Conservation (phyloP, 1,140 invertebrate species). For the Diabrotica undecimpunctata region DNA sequence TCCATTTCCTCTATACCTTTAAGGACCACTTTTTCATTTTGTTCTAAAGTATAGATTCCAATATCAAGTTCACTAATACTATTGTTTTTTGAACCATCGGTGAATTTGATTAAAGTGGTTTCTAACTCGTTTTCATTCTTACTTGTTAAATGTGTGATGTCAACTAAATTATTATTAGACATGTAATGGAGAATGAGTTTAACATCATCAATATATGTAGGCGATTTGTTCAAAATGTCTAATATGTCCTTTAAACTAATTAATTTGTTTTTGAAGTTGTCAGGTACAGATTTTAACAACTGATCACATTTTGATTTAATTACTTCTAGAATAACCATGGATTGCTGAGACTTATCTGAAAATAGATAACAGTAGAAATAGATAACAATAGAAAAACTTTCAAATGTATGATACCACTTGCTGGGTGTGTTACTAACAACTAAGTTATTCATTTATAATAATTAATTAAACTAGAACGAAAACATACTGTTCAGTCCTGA, state of each 20-base stretch:
- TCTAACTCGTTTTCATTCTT: slow-evolving; percentile 23
- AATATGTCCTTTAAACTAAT: slow-evolving; percentile 35
- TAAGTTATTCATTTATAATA: too few species aligned
- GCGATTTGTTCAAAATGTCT: slow-evolving; percentile 23
- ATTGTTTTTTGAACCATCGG: slow-evolving; percentile 25
- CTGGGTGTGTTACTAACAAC: too few species aligned
- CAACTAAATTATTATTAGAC: slow-evolving; percentile 30
- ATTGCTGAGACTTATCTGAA: slow-evolving; percentile 11
- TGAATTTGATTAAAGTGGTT: slow-evolving; percentile 40
- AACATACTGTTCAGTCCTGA: too few species aligned
- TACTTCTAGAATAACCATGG: slow-evolving; percentile 35
- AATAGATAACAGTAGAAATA: neutral
- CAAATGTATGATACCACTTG: too few species aligned
- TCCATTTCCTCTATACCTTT: slow-evolving; percentile 45
- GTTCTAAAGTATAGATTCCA: slow-evolving; percentile 42
- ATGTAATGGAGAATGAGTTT: slow-evolving; percentile 39
- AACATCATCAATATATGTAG: slow-evolving; percentile 27
- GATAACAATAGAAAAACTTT: too few species aligned
- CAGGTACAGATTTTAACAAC: slow-evolving; percentile 26
- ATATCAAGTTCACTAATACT: slow-evolving; percentile 42
- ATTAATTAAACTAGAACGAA: too few species aligned
- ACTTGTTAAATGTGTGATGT: slow-evolving; percentile 20
- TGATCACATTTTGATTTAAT: slow-evolving; percentile 29
- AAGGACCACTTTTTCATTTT: slow-evolving; percentile 44
- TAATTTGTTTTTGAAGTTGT: slow-evolving; percentile 38